These are phyloP conservation scores for Cyrtonyx montezumae DNA, from an alignment of 2,113 vertebrate species.

Conservation along the genomic window DNA sequence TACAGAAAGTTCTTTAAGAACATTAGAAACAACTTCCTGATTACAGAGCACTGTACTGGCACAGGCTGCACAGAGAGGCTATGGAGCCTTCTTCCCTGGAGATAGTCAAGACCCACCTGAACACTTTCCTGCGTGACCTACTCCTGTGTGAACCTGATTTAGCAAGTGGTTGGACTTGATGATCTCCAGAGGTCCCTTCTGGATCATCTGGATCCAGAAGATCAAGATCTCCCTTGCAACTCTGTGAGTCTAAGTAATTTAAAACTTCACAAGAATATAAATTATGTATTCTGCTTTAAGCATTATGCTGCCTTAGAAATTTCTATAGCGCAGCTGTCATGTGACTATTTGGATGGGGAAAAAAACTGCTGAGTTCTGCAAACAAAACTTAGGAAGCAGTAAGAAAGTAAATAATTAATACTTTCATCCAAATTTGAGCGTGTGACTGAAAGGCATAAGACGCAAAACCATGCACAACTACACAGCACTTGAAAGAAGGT, in stretches of 20 bases:
- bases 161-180: no score
- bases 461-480: background rate
- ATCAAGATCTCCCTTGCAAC: no score
- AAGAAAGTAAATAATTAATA: constrained; percentile 9
- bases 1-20: background rate
- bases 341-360: background rate
- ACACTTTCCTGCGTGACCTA: no score
- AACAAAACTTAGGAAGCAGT: background rate
- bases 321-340: background rate
- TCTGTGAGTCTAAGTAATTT: background rate
- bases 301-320: background rate
- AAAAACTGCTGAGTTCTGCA: background rate
- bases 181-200: no score
- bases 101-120: no score
- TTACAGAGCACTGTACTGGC: background rate
- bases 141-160: no score
- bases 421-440: background rate
- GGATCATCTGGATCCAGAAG: no score
- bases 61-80: background rate
- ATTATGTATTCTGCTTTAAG: background rate
- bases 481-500: background rate
- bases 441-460: background rate
- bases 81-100: no score
- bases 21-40: background rate
- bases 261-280: background rate